A percentile compares a stretch with the other conserved stretches of the same genome.
Conservation (phyloP, 2,888 invertebrate species). For the Timandra comae region DNA sequence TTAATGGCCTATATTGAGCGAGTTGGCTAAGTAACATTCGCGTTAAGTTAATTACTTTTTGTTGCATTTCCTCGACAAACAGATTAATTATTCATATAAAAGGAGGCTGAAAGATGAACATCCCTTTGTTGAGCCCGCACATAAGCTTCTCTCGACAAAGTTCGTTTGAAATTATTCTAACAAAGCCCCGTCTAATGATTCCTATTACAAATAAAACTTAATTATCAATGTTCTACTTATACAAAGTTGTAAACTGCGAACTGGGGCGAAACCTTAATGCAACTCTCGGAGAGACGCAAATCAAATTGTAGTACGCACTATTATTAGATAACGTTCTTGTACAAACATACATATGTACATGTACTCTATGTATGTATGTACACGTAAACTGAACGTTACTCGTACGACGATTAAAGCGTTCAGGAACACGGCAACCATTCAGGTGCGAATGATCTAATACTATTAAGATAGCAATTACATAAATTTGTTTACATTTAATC, state of each 20-base stretch:
- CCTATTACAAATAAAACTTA: slow-evolving; percentile 46
- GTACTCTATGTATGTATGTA: too few species aligned
- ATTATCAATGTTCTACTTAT: slow-evolving; percentile 44
- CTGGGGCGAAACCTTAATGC: slow-evolving; percentile 31
- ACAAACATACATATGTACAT: too few species aligned
- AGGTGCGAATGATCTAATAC: too few species aligned
- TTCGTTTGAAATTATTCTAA: slow-evolving; percentile 36
- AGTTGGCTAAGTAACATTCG: slow-evolving; percentile 13
- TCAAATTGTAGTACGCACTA: slow-evolving; percentile 21
- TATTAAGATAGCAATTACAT: too few species aligned
- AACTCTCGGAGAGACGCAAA: slow-evolving; percentile 25
- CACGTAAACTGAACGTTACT: too few species aligned
- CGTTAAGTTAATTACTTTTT: slow-evolving; percentile 19
- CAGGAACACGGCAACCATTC: too few species aligned
- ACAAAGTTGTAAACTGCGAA: slow-evolving; percentile 27
- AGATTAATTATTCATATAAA: slow-evolving; percentile 22
- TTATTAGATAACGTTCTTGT: slow-evolving; percentile 12
- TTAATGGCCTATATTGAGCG: slow-evolving; percentile 17
- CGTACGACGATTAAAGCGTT: too few species aligned
- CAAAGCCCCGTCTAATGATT: slow-evolving; percentile 41
- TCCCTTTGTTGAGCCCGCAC: slow-evolving; percentile 32
- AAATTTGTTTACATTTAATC: too few species aligned
- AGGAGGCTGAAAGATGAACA: slow-evolving; percentile 27
- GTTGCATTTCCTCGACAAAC: slow-evolving; percentile 22
- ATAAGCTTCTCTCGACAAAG: slow-evolving; percentile 35